A percentile compares a stretch with the other conserved stretches of the same genome.
Evolutionary conservation across 2,113 vertebrate species (phyloP).

Genomic region (Myocastor coypus): DNA sequence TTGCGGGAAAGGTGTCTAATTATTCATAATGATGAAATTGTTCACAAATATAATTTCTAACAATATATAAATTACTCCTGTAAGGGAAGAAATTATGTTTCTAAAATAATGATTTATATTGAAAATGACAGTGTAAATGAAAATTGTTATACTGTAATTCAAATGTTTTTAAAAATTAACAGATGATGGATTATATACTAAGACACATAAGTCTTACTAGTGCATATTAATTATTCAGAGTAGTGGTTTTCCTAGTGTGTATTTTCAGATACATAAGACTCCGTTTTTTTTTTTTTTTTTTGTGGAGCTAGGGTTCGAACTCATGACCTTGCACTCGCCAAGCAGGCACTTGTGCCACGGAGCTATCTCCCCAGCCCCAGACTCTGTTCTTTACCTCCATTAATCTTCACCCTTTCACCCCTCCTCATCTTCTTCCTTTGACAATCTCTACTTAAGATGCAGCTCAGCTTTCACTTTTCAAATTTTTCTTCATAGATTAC

Average conservation of each 20-base stretch:
- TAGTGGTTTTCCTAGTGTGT: neutral
- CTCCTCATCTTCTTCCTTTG: neutral
- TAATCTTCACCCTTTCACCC: neutral
- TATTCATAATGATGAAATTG: neutral
- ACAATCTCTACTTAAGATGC: neutral
- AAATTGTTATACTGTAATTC: neutral
- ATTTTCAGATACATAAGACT: too few species aligned
- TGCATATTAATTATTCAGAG: neutral
- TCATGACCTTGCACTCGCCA: too few species aligned
- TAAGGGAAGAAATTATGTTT: neutral
- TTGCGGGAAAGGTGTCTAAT: neutral
- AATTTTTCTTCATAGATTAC: neutral
- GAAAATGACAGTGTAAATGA: neutral
- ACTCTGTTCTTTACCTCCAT: too few species aligned
- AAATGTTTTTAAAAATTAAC: conserved; percentile 55
- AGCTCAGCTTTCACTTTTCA: neutral
- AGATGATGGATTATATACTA: conserved; percentile 50
- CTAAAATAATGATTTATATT: neutral
- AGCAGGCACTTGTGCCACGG: too few species aligned
- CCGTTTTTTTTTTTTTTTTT: too few species aligned
- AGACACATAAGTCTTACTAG: neutral
- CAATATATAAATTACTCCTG: neutral
- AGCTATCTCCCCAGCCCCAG: too few species aligned
- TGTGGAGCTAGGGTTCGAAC: too few species aligned
- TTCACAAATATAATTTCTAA: neutral